Conservation (phyloP, 2,113 vertebrate species). For the Formicarius rufipectus region DNA sequence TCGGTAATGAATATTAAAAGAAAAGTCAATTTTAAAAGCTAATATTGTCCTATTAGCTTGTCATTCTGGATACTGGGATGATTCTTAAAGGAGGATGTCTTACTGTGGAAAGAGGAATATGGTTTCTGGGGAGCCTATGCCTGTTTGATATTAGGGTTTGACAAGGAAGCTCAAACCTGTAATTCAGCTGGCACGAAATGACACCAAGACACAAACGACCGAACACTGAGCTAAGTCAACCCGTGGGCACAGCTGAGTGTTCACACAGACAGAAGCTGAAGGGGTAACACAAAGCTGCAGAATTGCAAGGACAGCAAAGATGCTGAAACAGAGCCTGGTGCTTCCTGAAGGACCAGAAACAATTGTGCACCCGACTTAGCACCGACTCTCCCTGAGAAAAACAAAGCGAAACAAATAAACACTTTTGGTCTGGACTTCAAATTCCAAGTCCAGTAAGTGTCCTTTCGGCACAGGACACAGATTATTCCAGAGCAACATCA, state of each 20-base stretch:
- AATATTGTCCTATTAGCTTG: too few species aligned
- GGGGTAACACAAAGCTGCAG: neutral
- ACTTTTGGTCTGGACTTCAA: neutral
- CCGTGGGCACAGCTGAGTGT: neutral
- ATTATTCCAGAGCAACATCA: neutral
- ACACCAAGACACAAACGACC: too few species aligned
- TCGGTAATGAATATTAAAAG: neutral
- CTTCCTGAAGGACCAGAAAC: neutral
- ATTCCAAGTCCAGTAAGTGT: neutral
- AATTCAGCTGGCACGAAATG: too few species aligned
- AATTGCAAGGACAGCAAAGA: neutral
- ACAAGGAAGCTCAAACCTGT: too few species aligned
- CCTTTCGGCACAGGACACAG: neutral
- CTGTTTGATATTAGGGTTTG: too few species aligned
- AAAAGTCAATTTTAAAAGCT: neutral
- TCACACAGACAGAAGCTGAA: neutral
- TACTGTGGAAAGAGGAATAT: too few species aligned
- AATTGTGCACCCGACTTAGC: fast-evolving
- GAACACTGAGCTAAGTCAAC: neutral
- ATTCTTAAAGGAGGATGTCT: neutral
- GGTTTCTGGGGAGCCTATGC: too few species aligned
- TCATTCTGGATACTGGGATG: neutral
- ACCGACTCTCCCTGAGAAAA: too few species aligned
- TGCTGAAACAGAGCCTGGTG: neutral
- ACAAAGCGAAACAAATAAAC: too few species aligned